Base-by-base conservation (phyloP, 2,797 vertebrate genomes). In the Amazona ochrocephala region DNA sequence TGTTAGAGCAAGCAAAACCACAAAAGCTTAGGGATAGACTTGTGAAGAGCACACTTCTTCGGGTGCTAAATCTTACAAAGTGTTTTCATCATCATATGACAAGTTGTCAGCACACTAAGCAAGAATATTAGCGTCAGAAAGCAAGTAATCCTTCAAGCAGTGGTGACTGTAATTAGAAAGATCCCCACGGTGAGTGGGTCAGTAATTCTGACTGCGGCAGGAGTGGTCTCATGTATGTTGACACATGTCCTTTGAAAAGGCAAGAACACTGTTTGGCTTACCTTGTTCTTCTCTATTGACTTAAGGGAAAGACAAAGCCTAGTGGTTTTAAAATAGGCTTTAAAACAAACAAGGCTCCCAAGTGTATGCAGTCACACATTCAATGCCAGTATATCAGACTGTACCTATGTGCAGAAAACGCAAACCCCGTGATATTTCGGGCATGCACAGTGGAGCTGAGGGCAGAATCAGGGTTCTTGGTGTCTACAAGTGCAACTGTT, bases 371-470 rank as follows among this genome's bases (percentile, higher is more conserved):
- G 80, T 8, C 14, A 44, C 13, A 7, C 0, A 0, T 11, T 27
- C 13, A 22, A 50, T 13, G 9, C 12, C 81, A 60, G 22, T 1
- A 4, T 2, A 13, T 6, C 11, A 21, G 8, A 14, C n/a, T 39
- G 93, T 97, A 99, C 99, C 98, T 98, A 85, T 99, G 99, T 56
- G 98, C 85, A 39, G 99, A 99, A 95, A 99, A 99, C 19, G 98
- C 97, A 10, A 99, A 98, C 4, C 96, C 97, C 1, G 98, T 98
- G 84, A 99, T 97, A 72, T 97, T 97, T 42, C 98, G 98, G 53
- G 94, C 95, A 88, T 99, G 99, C 87, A 98, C 93, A 1, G 82
- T 83, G 29, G 98, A 71, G 37, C 97, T 98, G 77, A 95, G 97
- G 21, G 96, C 86, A 3, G 96, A 96, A 53, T 98, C 98, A 1